phyloP scores from a whole-genome alignment of 1,140 invertebrate genomes.

The Ceratina australensis region DNA sequence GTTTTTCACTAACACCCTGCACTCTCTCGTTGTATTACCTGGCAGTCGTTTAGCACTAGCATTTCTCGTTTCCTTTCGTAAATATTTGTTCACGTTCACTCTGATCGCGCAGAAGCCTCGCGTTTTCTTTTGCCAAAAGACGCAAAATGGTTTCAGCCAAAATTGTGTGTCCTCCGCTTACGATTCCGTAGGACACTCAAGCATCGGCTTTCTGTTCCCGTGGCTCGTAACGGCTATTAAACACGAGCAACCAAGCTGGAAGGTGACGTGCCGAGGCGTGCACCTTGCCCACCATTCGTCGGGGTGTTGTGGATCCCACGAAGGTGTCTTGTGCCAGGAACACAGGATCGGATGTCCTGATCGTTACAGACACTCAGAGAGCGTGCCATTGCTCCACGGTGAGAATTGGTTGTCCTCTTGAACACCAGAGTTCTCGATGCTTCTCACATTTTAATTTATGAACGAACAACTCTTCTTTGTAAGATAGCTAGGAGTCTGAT shows the following conservation, averaged over 20 bases:
- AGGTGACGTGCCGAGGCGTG: background rate
- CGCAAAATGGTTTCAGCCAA: background rate
- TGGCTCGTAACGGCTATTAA: background rate
- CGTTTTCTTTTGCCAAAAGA: no score
- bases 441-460: constrained; percentile 5
- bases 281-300: background rate
- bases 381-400: constrained; percentile 38
- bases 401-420: background rate
- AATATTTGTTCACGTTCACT: background rate
- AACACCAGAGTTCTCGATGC: constrained; percentile 10
- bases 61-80: background rate
- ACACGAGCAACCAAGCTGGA: constrained; percentile 5
- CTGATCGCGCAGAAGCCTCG: no score
- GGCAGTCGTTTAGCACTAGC: background rate
- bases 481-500: no score
- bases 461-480: background rate
- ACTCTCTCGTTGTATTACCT: background rate
- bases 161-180: background rate
- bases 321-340: background rate
- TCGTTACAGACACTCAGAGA: constrained; percentile 38
- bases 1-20: background rate
- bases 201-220: constrained; percentile 17
- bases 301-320: background rate
- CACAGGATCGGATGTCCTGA: constrained; percentile 4
- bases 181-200: constrained; percentile 24